Percentiles rank a stretch among this genome's conserved stretches.
phyloP scores from a whole-genome alignment of 1,140 invertebrate genomes.

The Caerostris darwini region DNA sequence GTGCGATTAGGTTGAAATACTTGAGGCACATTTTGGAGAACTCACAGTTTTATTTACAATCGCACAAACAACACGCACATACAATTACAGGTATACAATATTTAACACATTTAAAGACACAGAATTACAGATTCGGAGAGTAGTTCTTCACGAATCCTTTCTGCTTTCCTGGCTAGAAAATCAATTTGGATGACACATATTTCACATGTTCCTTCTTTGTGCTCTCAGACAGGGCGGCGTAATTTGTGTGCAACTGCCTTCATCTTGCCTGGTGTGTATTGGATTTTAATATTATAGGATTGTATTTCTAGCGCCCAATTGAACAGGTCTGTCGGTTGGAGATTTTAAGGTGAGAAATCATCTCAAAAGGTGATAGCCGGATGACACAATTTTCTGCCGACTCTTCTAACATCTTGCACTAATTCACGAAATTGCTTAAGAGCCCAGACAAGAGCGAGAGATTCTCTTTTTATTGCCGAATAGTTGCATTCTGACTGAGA shows the following conservation, averaged over 20 bases:
- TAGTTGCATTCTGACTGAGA: slow-evolving; percentile 79
- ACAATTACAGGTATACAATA: too few species aligned
- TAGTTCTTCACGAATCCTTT: background rate
- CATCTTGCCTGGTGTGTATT: slow-evolving; percentile 20
- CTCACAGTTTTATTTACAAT: too few species aligned
- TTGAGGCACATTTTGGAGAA: too few species aligned
- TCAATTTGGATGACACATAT: too few species aligned
- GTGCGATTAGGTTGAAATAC: too few species aligned
- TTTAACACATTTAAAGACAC: too few species aligned
- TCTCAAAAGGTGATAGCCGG: slow-evolving; percentile 16
- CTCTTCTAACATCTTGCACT: background rate
- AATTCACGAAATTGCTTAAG: slow-evolving; percentile 28
- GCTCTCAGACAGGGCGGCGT: too few species aligned
- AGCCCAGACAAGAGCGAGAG: background rate
- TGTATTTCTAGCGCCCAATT: slow-evolving; percentile 39
- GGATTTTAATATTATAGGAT: slow-evolving; percentile 14
- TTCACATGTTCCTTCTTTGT: too few species aligned
- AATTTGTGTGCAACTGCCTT: slow-evolving; percentile 33
- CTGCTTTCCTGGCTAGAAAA: background rate
- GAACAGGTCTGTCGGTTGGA: slow-evolving; percentile 25
- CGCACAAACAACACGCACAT: too few species aligned
- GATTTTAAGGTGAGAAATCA: slow-evolving; percentile 31
- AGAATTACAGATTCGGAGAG: too few species aligned
- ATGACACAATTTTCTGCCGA: slow-evolving; percentile 23
- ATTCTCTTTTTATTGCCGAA: slow-evolving; percentile 78